phyloP scores from a whole-genome alignment of 2,888 invertebrate genomes.

The Cataglyphis cursor region DNA sequence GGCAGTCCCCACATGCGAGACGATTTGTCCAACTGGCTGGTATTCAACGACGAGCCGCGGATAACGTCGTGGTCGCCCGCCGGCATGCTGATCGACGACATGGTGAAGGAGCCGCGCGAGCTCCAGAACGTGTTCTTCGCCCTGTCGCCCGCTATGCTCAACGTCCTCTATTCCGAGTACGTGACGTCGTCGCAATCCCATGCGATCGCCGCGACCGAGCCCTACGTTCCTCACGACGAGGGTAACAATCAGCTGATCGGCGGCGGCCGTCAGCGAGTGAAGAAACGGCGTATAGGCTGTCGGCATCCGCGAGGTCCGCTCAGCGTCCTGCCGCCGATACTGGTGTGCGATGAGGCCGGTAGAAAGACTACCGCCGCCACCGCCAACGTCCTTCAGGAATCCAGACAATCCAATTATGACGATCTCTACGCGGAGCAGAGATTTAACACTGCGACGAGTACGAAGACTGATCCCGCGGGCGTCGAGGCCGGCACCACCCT shows the following conservation, averaged over 20 bases:
- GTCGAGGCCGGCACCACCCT: constrained; percentile 53
- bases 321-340: constrained; percentile 61
- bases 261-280: constrained; percentile 49
- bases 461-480: constrained; percentile 71
- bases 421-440: constrained; percentile 71
- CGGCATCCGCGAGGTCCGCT: constrained; percentile 65
- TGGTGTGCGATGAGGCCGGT: constrained; percentile 69
- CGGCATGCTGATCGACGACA: constrained; percentile 70
- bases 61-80: constrained; percentile 72
- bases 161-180: constrained; percentile 82
- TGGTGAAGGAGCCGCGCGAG: constrained; percentile 68
- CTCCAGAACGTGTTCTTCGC: constrained; percentile 74
- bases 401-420: constrained; percentile 70
- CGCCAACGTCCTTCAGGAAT: constrained; percentile 50
- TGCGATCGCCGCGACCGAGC: constrained; percentile 49
- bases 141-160: constrained; percentile 83
- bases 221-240: constrained; percentile 67
- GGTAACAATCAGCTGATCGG: constrained; percentile 48
- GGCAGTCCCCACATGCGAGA: constrained; percentile 60
- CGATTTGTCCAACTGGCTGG: constrained; percentile 79
- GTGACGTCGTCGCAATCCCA: constrained; percentile 48
- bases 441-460: constrained; percentile 61
- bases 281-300: constrained; percentile 70
- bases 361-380: constrained; percentile 49
- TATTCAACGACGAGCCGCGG: constrained; percentile 76